Evolutionary conservation across 1,140 invertebrate genomes (phyloP).

Genomic region (Zaprionus davidi): DNA sequence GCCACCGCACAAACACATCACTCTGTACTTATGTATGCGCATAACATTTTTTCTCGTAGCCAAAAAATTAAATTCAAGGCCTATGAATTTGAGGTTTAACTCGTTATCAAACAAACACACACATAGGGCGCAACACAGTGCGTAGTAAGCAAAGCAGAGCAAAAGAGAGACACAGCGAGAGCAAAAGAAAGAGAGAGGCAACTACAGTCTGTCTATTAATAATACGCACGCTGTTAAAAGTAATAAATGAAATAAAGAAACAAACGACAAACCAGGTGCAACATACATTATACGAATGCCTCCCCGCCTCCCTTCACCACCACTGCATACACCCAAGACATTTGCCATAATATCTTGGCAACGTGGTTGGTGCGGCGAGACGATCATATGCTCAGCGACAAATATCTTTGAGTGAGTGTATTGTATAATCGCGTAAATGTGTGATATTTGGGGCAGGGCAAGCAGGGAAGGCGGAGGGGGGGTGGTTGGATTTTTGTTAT

Average conservation of each 20-base stretch:
- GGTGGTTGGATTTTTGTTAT: constrained; percentile 2
- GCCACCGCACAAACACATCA: not conserved
- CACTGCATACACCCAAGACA: constrained; percentile 9
- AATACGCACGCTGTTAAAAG: constrained; percentile 16
- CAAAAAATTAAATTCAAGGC: constrained; percentile 31
- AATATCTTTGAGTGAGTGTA: constrained; percentile 31
- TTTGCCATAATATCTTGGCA: constrained; percentile 71
- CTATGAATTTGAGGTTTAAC: constrained; percentile 30
- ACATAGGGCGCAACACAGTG: constrained; percentile 22
- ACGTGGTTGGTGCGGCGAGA: constrained; percentile 58
- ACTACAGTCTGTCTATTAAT: constrained; percentile 32
- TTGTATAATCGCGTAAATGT: constrained; percentile 52
- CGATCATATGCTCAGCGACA: constrained; percentile 66
- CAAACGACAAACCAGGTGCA: constrained; percentile 37
- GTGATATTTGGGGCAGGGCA: constrained; percentile 29
- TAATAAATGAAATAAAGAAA: constrained; percentile 5
- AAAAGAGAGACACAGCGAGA: constrained; percentile 12
- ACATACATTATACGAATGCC: constrained; percentile 13
- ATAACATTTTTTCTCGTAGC: constrained; percentile 26
- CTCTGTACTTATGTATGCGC: constrained; percentile 26
- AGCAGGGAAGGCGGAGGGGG: not conserved
- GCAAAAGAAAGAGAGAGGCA: constrained; percentile 2
- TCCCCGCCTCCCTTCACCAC: not conserved
- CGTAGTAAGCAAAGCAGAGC: constrained; percentile 5
- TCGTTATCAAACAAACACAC: constrained; percentile 42